Percentiles rank a stretch among this genome's conserved stretches.
Conservation (phyloP, 2,113 vertebrate species). For the Rhinolophus ferrumequinum region DNA sequence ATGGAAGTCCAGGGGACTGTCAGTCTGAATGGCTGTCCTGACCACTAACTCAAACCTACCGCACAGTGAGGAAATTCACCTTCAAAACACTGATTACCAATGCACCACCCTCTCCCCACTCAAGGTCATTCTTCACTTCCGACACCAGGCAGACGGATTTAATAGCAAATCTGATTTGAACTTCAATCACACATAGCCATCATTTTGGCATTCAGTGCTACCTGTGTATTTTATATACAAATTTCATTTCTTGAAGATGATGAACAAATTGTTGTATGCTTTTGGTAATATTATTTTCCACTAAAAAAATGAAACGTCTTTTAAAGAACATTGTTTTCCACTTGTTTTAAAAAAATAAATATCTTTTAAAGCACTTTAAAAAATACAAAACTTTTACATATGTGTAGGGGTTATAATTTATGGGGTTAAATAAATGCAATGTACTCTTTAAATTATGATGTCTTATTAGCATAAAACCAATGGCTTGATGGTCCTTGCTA, state of each 20-base stretch:
- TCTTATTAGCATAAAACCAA: background rate
- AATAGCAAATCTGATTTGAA: background rate
- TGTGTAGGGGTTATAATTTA: constrained; percentile 74
- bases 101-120: background rate
- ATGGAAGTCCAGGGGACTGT: constrained; percentile 87
- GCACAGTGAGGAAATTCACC: background rate
- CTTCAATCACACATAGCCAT: background rate
- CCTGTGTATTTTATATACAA: constrained; percentile 68
- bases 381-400: constrained; percentile 71
- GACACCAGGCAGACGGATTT: background rate
- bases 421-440: constrained; percentile 81
- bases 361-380: constrained; percentile 84
- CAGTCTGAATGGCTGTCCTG: constrained; percentile 91
- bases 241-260: constrained; percentile 66
- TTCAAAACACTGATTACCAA: background rate
- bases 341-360: constrained; percentile 83
- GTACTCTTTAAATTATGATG: constrained; percentile 57
- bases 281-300: constrained; percentile 66
- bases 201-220: background rate
- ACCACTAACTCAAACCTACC: constrained; percentile 75
- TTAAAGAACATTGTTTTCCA: constrained; percentile 66
- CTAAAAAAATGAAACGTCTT: constrained; percentile 78
- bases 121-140: background rate
- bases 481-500: background rate
- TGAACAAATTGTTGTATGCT: constrained; percentile 71